Evolutionary conservation across 1,140 invertebrate genomes (phyloP).

Genomic region (Drosophila simulans): DNA sequence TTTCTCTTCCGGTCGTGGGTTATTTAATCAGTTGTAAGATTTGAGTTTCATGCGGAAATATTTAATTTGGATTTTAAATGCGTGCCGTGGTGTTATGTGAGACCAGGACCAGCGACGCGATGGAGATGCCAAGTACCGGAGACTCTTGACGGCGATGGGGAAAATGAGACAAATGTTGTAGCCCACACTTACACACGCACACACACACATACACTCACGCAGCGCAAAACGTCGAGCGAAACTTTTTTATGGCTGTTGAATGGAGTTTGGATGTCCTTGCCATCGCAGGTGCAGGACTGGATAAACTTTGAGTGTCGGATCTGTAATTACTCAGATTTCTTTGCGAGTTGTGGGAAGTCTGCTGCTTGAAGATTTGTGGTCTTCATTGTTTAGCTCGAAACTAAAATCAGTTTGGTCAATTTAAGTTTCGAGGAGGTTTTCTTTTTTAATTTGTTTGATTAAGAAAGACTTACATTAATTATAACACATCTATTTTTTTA

Average conservation of each 20-base stretch:
- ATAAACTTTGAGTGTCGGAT: constrained; percentile 63
- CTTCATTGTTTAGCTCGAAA: constrained; percentile 12
- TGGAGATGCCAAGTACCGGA: constrained; percentile 31
- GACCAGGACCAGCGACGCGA: constrained; percentile 28
- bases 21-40: constrained; percentile 83
- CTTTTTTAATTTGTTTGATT: constrained; percentile 1
- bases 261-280: constrained; percentile 42
- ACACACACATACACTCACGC: constrained; percentile 3
- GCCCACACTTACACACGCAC: constrained; percentile 10
- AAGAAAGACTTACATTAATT: neutral
- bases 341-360: constrained; percentile 18
- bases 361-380: constrained; percentile 25
- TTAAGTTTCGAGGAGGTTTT: neutral
- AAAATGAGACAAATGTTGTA: constrained; percentile 70
- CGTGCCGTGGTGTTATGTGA: constrained; percentile 71
- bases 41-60: constrained; percentile 81
- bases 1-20: constrained; percentile 45
- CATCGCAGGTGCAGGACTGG: constrained; percentile 57
- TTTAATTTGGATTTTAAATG: constrained; percentile 83
- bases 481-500: neutral
- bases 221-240: constrained; percentile 36
- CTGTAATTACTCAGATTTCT: constrained; percentile 63
- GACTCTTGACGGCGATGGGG: constrained; percentile 56
- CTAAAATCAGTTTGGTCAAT: constrained; percentile 8
- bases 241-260: constrained; percentile 54